Base-by-base conservation (phyloP, 2,888 invertebrate species). In the Drosophila buzzatii region DNA sequence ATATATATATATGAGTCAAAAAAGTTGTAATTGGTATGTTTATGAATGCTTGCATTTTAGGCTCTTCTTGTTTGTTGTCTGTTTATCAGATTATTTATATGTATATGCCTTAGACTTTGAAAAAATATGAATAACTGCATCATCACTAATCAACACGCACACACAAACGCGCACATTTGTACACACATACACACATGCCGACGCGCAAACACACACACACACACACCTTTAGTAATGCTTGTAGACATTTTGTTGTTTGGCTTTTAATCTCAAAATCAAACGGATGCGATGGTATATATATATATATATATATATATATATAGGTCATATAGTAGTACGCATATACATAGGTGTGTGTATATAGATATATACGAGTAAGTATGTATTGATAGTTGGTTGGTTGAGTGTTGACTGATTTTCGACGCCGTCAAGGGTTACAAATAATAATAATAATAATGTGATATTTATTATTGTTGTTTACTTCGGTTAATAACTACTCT, bases 401-500 rank as follows among this genome's bases (percentile, higher is more conserved):
- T 65, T 73, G 85, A 76, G 53, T 53, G 53, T 53, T 53, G 39
- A 53, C 53, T 53, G 39, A 53, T 53, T 73, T 66, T 69, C 67
- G 73, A 72, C 70, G 85, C 78, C 76, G 69, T 73, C 59, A 61
- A 61, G 42, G 64, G 60, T 78, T 74, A 70, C 83, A 88, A 81
- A 83, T 74, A 83, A 76, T 82, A 82, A 78, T 86, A 81, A 74
- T 76, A 68, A 72, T 76, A 76, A 76, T 81, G 81, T 67, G 68
- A 82, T 76, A 87, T 85, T 85, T 85, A 82, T 89, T 89, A 85
- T 88, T 82, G 76, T 79, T 72, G 70, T 84, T 78, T 89, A 77
- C 88, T 82, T 86, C 89, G 81, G 82, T 85, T 80, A 77, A 86
- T 87, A 89, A 89, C 89, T 85, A 87, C 88, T 64, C 82, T 85